A percentile compares a stretch with the other conserved stretches of the same genome.
Conservation (phyloP, 2,888 invertebrate species). For the Yponomeuta cagnagella region DNA sequence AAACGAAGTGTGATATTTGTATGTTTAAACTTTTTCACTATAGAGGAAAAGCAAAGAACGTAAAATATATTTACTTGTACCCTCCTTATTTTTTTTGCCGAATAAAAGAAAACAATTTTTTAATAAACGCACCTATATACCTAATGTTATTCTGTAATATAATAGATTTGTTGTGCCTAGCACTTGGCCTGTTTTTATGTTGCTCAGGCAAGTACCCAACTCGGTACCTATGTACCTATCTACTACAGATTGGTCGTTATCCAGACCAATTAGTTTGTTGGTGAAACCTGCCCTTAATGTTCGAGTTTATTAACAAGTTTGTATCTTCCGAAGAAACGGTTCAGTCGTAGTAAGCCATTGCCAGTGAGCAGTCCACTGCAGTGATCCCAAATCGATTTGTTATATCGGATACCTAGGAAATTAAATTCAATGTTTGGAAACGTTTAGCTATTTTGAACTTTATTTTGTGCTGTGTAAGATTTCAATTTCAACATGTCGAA, state of each 20-base stretch:
- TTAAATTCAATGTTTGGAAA: neutral
- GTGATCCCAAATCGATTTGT: neutral
- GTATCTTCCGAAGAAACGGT: neutral
- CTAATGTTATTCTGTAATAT: too few species aligned
- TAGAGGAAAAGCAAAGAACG: too few species aligned
- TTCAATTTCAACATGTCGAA: constrained; percentile 56
- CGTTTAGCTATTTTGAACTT: neutral
- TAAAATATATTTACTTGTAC: too few species aligned
- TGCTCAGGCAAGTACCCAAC: too few species aligned
- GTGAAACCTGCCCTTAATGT: neutral
- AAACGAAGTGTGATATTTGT: too few species aligned
- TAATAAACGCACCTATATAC: too few species aligned
- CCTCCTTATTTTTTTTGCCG: too few species aligned
- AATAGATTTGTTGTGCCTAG: too few species aligned
- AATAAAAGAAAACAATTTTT: too few species aligned
- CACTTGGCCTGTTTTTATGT: too few species aligned
- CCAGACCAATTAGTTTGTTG: neutral
- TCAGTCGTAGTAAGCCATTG: constrained; percentile 65
- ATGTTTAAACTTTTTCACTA: too few species aligned
- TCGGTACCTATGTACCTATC: too few species aligned
- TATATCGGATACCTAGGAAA: neutral
- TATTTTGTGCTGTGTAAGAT: neutral
- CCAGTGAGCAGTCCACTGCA: constrained; percentile 65
- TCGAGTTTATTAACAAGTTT: neutral
- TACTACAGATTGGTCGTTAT: neutral